Percentiles rank a stretch among this genome's conserved stretches.
Conservation (phyloP, 2,113 vertebrate genomes). For the Gorsachius goisagi region DNA sequence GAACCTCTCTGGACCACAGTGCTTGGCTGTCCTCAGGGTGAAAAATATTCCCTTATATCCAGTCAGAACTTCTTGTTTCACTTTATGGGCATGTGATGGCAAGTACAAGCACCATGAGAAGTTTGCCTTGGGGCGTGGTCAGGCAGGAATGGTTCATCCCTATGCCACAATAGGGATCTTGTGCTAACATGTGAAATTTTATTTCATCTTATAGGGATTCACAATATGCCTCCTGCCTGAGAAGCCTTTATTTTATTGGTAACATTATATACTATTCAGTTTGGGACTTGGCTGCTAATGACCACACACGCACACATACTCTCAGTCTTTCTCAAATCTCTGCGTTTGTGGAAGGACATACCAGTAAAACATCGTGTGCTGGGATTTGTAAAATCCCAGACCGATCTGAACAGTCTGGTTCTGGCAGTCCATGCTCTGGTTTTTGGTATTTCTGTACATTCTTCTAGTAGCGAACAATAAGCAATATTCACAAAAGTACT, state of each 20-base stretch:
- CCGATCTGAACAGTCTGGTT: background rate
- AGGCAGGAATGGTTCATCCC: background rate
- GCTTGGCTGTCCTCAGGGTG: background rate
- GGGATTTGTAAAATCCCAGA: background rate
- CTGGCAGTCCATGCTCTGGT: background rate
- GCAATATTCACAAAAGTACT: background rate
- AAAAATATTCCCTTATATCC: background rate
- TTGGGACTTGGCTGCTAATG: background rate
- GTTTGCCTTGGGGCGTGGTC: background rate
- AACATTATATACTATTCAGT: background rate
- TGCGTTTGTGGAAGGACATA: background rate
- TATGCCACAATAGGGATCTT: background rate
- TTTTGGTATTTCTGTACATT: background rate
- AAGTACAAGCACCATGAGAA: background rate
- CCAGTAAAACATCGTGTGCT: background rate
- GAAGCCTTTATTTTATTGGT: background rate
- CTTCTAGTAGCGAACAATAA: background rate
- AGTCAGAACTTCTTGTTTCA: background rate
- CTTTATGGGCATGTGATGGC: background rate
- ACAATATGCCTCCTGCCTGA: background rate
- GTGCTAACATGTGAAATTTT: background rate
- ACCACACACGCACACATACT: rapidly evolving
- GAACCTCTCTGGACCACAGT: background rate
- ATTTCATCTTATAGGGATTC: background rate
- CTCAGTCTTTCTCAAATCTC: background rate